These are phyloP conservation scores for Solenodon paradoxus DNA, from an alignment of 2,113 vertebrate genomes.

Conservation along the genomic window DNA sequence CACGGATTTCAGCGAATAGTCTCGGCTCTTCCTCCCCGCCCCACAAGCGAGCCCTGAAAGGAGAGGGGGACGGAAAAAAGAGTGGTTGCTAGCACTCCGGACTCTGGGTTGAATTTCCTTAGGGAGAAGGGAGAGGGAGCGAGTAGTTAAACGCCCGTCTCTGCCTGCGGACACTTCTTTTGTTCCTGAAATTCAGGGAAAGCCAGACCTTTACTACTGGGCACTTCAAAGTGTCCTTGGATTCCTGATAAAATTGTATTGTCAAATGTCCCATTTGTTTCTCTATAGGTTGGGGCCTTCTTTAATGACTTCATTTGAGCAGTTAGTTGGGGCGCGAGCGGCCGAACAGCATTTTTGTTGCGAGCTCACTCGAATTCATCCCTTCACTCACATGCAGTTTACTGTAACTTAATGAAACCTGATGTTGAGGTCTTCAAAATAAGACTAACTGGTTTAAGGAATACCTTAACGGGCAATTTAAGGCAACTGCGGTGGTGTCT, in stretches of 20 bases:
- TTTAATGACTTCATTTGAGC: not conserved
- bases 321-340: not conserved
- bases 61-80: not conserved
- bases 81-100: not conserved
- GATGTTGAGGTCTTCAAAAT: not conserved
- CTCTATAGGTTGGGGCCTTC: not conserved
- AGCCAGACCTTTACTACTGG: not conserved
- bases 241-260: not conserved
- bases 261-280: not conserved
- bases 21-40: not conserved
- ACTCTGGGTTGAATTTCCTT: not conserved
- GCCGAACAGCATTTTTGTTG: not conserved
- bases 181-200: conserved; percentile 48
- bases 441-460: not conserved
- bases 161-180: conserved; percentile 19
- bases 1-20: not conserved
- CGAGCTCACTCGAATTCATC: not conserved
- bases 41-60: not conserved
- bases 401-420: not conserved
- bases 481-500: not conserved
- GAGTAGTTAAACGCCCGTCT: not conserved
- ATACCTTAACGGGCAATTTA: not conserved
- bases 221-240: not conserved
- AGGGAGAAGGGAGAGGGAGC: not conserved
- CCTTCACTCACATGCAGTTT: not conserved